phyloP scores from a whole-genome alignment of 2,888 invertebrate genomes.

The Xylocampa areola region DNA sequence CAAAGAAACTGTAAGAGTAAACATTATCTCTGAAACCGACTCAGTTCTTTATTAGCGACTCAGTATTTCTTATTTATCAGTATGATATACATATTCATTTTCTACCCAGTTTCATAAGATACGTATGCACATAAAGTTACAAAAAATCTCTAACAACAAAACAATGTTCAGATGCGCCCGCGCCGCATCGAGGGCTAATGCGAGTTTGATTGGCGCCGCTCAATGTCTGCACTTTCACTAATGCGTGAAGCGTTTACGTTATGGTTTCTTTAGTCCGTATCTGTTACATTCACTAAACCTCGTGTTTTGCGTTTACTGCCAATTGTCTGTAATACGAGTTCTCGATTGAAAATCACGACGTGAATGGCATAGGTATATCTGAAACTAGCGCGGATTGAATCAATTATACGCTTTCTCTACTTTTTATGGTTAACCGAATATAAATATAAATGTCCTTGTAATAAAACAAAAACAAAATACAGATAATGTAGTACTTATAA shows the following conservation, averaged over 20 bases:
- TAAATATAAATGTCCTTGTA: slow-evolving; percentile 36
- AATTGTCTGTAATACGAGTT: slow-evolving; percentile 51
- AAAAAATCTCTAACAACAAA: slow-evolving; percentile 45
- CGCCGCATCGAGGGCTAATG: slow-evolving; percentile 72
- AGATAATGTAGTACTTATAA: slow-evolving; percentile 24
- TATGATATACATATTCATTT: not conserved
- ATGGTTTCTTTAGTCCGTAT: slow-evolving; percentile 65
- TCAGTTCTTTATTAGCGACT: slow-evolving; percentile 1
- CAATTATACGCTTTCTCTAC: slow-evolving; percentile 58
- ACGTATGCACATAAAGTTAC: not conserved
- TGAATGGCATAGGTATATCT: slow-evolving; percentile 52
- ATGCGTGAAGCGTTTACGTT: slow-evolving; percentile 69
- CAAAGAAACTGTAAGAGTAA: slow-evolving; percentile 39
- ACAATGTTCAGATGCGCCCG: slow-evolving; percentile 65
- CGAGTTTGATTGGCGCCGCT: slow-evolving; percentile 82
- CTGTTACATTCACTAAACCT: slow-evolving; percentile 63
- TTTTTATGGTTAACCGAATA: slow-evolving; percentile 32
- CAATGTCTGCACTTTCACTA: slow-evolving; percentile 83
- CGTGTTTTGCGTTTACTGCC: slow-evolving; percentile 55
- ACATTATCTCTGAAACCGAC: slow-evolving; percentile 21
- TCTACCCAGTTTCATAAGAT: too few relatives aligned
- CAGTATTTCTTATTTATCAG: slow-evolving; percentile 1
- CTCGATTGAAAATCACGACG: slow-evolving; percentile 57
- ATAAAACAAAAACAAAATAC: slow-evolving; percentile 14
- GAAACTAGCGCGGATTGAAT: slow-evolving; percentile 51